Evolutionary conservation across 2,888 invertebrate species (phyloP), one percentile per base, ranked within the genome.

Genomic region (Smittia aterrima): DNA sequence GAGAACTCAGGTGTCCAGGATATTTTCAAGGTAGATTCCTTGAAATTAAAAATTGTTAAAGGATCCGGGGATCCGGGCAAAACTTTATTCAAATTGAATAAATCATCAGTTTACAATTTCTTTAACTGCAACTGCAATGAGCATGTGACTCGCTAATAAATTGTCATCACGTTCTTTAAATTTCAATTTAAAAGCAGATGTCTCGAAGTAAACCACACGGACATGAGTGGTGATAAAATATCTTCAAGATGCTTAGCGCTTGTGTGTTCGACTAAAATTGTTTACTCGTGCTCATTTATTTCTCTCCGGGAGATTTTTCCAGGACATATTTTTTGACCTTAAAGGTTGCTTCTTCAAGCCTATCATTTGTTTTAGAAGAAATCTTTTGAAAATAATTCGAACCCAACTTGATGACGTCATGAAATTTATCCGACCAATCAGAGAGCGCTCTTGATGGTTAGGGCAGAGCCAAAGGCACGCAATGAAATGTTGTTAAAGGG

Each of bases 1-100:
- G 70, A 53, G 70, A 70, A 70, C 53, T 70, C 70, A 70, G 70
- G 70, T 70, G 70, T 70, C 27, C 70, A 70, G 53, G 24, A 68
- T 41, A 22, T 47, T 62, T 22, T 4, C 1, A 2, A 62, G 3
- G 11, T 20, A 22, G 22, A 47, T 47, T 47, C 18, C 53, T 16
- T 47, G 18, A 47, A 20, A 62, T 22, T 11, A 22, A 47, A 18
- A 11, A 22, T 20, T 6, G 13, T 62, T 62, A 58, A 20, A 9
- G 1, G 24, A 6, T 18, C 11, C 24, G n/a, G 24, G 54, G 62
- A 62, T 62, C 20, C 62, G 62, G 62, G 62, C 24, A 3, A 47
- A 47, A 47, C n/a, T 47, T 47, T 47, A 47, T 47, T 47, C n/a
- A n/a, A n/a, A n/a, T n/a, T n/a, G n/a, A n/a, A n/a, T n/a, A n/a